Conservation (phyloP, 2,113 vertebrate species). For the Bucco capensis region DNA sequence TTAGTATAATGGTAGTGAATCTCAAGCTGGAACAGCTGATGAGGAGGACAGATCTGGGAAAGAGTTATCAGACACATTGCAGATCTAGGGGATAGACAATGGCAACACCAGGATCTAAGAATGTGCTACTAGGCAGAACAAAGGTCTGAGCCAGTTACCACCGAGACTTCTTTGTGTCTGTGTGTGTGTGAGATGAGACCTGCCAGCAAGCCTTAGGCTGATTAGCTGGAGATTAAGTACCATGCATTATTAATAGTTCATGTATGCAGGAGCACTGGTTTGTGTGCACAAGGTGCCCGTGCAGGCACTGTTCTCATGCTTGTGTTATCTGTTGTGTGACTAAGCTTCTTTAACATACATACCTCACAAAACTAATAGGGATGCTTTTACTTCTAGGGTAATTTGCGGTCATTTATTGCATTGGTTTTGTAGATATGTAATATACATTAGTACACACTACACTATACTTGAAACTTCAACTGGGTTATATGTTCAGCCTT, state of each 20-base stretch:
- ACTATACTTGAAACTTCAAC: background rate
- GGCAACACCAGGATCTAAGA: background rate
- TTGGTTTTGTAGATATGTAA: background rate
- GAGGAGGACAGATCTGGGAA: background rate
- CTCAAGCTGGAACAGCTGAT: background rate
- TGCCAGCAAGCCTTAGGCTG: background rate
- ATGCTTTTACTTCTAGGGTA: background rate
- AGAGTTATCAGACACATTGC: background rate
- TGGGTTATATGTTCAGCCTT: background rate
- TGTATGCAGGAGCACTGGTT: background rate
- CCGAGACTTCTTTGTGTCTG: background rate
- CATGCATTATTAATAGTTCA: fast-evolving
- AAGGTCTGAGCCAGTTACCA: background rate
- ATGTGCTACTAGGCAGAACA: background rate
- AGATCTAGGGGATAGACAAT: background rate
- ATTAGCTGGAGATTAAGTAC: background rate
- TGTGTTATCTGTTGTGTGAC: background rate
- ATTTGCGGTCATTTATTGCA: background rate
- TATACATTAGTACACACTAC: background rate
- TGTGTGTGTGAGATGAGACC: background rate
- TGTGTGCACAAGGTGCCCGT: background rate
- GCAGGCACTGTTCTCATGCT: background rate
- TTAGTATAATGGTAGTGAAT: fast-evolving
- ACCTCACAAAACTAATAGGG: background rate
- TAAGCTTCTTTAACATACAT: background rate